Evolutionary conservation across 2,797 vertebrate species (phyloP).

Genomic region (Eupleurogrammus muticus): DNA sequence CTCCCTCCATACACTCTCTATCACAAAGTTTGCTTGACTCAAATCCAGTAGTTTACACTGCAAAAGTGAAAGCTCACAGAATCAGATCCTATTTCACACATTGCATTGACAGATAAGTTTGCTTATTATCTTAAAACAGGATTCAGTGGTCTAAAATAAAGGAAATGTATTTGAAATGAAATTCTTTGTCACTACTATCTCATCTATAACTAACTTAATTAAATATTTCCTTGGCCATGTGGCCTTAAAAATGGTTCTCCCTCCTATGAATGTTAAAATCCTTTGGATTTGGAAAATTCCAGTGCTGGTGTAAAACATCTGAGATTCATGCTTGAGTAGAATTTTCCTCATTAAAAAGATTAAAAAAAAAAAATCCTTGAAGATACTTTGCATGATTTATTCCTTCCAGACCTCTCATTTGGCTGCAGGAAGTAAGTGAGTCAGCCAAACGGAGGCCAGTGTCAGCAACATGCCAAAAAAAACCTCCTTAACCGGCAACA

Average conservation of each 20-base stretch:
- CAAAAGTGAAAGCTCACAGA: too few species aligned
- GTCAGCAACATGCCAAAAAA: constrained; percentile 53
- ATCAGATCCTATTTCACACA: too few species aligned
- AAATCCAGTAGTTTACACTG: constrained; percentile 25
- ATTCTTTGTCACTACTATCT: not conserved
- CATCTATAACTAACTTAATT: not conserved
- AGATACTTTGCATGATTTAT: constrained; percentile 7
- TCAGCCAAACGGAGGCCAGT: constrained; percentile 46
- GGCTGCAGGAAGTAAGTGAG: constrained; percentile 26
- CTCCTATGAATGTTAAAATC: not conserved
- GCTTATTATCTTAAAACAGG: too few species aligned
- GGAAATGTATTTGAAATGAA: too few species aligned
- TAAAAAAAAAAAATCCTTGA: constrained; percentile 5
- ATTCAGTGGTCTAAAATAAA: too few species aligned
- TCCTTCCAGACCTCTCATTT: constrained; percentile 25
- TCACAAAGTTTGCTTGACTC: constrained; percentile 4
- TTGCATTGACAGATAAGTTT: too few species aligned
- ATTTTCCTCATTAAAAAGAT: constrained; percentile 16
- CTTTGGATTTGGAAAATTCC: not conserved
- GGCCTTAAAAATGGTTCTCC: not conserved
- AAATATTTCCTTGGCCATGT: not conserved
- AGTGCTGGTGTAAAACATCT: not conserved
- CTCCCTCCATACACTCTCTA: not conserved
- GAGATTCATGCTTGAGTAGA: not conserved
- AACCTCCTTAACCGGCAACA: constrained; percentile 2